A percentile compares a stretch with the other conserved stretches of the same genome.
phyloP scores from a whole-genome alignment of 2,797 vertebrate species.

The Cryptoprocta ferox region DNA sequence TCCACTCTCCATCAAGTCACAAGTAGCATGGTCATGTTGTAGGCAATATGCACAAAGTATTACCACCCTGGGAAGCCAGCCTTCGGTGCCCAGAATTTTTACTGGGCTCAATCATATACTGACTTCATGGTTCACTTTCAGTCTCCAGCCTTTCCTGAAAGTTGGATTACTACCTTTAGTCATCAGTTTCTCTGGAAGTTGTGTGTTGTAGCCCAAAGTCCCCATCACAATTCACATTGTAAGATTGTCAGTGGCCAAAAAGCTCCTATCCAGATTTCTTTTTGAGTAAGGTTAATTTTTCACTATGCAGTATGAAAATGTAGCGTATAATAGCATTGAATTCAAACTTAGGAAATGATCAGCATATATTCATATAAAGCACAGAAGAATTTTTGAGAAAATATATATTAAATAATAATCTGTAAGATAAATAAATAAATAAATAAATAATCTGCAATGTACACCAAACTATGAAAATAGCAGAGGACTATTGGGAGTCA shows the following conservation, averaged over 20 bases:
- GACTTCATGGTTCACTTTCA: not conserved
- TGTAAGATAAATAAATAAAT: not conserved
- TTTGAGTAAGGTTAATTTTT: not conserved
- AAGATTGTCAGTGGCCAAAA: not conserved
- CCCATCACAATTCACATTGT: not conserved
- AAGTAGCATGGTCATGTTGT: not conserved
- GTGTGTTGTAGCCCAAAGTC: not conserved
- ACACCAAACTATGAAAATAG: not conserved
- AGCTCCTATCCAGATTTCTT: not conserved
- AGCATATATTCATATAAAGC: not conserved
- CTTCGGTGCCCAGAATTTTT: not conserved
- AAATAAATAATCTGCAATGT: not conserved
- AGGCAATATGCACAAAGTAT: not conserved
- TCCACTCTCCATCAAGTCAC: not conserved
- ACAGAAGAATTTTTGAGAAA: not conserved
- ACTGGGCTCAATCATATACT: not conserved
- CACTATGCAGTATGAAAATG: not conserved
- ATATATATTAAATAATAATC: not conserved
- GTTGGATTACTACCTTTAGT: not conserved
- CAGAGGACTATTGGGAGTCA: not conserved
- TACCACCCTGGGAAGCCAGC: not conserved
- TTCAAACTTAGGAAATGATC: not conserved
- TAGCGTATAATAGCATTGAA: not conserved
- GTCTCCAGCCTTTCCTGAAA: not conserved
- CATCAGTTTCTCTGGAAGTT: not conserved